These are phyloP conservation scores for Mirza zaza DNA, from an alignment of 2,113 vertebrate species.

Conservation along the genomic window DNA sequence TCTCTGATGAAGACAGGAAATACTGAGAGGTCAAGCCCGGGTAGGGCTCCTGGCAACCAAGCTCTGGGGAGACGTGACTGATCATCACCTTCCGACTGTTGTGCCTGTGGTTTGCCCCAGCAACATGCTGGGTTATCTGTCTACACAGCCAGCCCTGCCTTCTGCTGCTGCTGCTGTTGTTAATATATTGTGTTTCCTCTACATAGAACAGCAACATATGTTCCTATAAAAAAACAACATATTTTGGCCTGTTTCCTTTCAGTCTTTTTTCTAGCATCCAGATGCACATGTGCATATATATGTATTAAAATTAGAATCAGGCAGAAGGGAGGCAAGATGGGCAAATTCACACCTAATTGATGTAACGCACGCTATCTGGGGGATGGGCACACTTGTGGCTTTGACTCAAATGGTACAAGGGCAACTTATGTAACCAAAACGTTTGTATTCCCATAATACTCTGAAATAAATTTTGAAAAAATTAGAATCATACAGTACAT, in stretches of 20 bases:
- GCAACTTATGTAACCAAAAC: too few relatives aligned
- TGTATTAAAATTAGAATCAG: neutral
- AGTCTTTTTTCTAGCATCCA: neutral
- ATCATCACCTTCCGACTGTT: rapidly evolving
- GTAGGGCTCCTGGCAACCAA: rapidly evolving
- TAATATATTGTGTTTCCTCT: neutral
- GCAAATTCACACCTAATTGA: too few relatives aligned
- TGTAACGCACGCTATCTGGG: too few relatives aligned
- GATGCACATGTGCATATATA: neutral
- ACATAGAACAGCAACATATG: too few relatives aligned
- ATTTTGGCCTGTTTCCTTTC: neutral
- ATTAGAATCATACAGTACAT: neutral
- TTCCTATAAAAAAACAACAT: neutral
- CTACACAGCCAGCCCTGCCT: too few relatives aligned
- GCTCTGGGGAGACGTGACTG: neutral
- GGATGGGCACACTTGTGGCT: too few relatives aligned
- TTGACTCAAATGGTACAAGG: too few relatives aligned
- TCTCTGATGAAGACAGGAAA: neutral
- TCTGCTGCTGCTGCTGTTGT: neutral
- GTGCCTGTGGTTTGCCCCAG: too few relatives aligned
- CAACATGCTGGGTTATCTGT: neutral
- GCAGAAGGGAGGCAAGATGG: too few relatives aligned
- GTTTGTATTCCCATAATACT: too few relatives aligned
- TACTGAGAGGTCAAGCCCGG: neutral
- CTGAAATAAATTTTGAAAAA: neutral